phyloP scores from a whole-genome alignment of 1,140 invertebrate genomes.

The Anastrepha obliqua region DNA sequence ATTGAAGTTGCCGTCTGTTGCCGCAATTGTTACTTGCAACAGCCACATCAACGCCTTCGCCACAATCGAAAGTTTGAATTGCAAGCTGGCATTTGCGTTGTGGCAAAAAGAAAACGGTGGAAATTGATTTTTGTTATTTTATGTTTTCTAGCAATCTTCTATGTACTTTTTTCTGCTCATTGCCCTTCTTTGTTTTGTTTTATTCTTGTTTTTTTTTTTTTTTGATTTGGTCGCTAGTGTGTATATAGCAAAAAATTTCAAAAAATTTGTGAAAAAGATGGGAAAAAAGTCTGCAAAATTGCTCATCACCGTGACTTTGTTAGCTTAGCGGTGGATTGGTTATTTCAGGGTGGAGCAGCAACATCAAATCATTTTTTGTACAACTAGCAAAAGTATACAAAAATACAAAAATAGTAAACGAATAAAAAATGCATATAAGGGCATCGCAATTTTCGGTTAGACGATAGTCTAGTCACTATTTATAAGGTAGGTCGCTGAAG shows the following conservation, averaged over 20 bases:
- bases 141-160: background rate
- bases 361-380: too few relatives aligned
- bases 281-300: background rate
- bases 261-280: background rate
- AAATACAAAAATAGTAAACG: too few relatives aligned
- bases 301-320: background rate
- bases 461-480: too few relatives aligned
- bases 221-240: background rate
- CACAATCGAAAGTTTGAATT: slow-evolving; percentile 26
- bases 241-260: too few relatives aligned
- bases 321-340: background rate
- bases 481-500: too few relatives aligned
- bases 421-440: too few relatives aligned
- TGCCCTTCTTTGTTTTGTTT: background rate
- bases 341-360: too few relatives aligned
- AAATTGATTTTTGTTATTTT: background rate
- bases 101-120: background rate
- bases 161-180: background rate
- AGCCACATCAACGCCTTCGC: slow-evolving; percentile 37
- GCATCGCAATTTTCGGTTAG: too few relatives aligned
- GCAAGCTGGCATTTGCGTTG: slow-evolving; percentile 20
- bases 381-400: too few relatives aligned
- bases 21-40: slow-evolving; percentile 32
- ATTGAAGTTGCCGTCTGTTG: slow-evolving; percentile 45
- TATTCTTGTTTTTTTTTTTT: background rate